Percentiles rank a stretch among this genome's conserved stretches.
Evolutionary conservation across 1,140 invertebrate species (phyloP).

Genomic region (Aphelinus certus): DNA sequence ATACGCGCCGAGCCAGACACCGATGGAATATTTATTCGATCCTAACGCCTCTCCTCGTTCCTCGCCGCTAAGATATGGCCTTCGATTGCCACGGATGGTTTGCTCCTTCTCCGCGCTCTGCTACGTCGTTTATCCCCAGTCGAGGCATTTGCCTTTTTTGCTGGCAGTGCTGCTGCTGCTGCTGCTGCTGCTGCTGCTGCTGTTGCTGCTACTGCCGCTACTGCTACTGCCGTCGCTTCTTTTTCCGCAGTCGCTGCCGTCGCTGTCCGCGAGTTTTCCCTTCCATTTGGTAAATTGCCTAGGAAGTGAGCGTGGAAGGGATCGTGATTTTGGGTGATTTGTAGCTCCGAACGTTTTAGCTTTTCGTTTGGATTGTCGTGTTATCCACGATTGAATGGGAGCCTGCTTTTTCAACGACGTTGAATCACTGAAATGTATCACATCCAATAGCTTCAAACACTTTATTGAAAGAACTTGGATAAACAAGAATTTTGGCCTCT

Average conservation of each 20-base stretch:
- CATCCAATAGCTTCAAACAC: no score
- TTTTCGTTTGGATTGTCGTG: no score
- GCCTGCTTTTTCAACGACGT: no score
- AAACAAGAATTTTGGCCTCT: not conserved
- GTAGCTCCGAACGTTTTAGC: slow-evolving; percentile 4
- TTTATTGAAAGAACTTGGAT: not conserved
- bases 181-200: no score
- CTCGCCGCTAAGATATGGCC: slow-evolving; percentile 16
- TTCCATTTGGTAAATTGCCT: slow-evolving; percentile 37
- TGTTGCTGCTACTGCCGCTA: no score
- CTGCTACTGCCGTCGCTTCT: not conserved
- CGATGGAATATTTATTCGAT: slow-evolving; percentile 34
- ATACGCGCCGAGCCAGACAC: not conserved
- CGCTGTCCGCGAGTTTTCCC: slow-evolving; percentile 30
- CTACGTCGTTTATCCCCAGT: not conserved
- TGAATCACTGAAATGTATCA: no score
- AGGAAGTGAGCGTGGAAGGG: slow-evolving; percentile 25
- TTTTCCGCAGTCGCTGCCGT: not conserved
- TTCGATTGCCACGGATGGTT: slow-evolving; percentile 4
- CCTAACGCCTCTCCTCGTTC: slow-evolving; percentile 21
- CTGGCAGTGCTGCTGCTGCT: not conserved
- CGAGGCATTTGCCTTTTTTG: not conserved
- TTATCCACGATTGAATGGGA: no score
- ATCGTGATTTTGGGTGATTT: slow-evolving; percentile 23
- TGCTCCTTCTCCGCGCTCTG: no score